Conservation (phyloP, 1,140 invertebrate species). For the Aphis gossypii region DNA sequence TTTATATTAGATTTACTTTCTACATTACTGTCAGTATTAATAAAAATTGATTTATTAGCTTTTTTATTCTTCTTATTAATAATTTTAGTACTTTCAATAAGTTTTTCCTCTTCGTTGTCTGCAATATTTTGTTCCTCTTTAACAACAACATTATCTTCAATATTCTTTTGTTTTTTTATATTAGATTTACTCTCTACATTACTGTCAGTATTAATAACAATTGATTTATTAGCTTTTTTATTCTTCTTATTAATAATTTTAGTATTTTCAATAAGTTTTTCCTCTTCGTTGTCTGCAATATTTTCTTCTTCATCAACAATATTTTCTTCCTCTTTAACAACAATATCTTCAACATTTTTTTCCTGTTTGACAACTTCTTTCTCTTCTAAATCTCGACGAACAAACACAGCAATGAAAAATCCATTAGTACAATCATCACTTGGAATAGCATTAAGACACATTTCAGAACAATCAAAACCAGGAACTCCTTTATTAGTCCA, state of each 20-base stretch:
- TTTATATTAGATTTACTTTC: not conserved
- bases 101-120: not conserved
- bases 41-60: not conserved
- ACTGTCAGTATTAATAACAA: not conserved
- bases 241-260: not conserved
- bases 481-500: constrained; percentile 75
- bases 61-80: not conserved
- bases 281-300: not conserved
- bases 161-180: not conserved
- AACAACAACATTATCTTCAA: not conserved
- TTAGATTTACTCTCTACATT: not conserved
- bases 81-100: not conserved
- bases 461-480: constrained; percentile 71
- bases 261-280: not conserved
- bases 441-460: constrained; percentile 80
- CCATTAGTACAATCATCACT: constrained; percentile 85
- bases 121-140: no score
- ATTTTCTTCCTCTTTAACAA: not conserved
- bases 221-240: not conserved
- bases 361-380: not conserved
- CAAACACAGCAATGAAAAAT: constrained; percentile 91
- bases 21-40: not conserved
- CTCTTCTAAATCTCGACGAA: constrained; percentile 19
- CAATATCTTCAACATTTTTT: not conserved
- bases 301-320: not conserved